Conservation (phyloP, 2,888 invertebrate genomes). For the Caenorhabditis sp. region DNA sequence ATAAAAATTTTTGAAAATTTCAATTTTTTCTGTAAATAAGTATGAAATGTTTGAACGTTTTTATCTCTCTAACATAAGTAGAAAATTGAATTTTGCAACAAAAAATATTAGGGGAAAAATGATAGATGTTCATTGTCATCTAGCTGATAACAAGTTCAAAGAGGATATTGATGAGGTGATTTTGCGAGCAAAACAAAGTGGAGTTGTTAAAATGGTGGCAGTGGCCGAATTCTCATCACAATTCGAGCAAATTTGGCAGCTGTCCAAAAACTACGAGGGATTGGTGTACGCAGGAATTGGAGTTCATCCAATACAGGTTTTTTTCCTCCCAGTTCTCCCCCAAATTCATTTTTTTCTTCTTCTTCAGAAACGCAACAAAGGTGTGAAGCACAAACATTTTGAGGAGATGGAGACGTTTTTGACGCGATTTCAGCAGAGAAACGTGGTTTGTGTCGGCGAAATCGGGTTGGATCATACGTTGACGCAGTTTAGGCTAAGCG, state of each 20-base stretch:
- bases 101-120: slow-evolving; percentile 29
- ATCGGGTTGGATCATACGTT: slow-evolving; percentile 73
- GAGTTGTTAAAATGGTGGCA: slow-evolving; percentile 59
- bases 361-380: slow-evolving; percentile 40
- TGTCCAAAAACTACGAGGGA: slow-evolving; percentile 50
- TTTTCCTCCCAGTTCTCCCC: too few relatives aligned
- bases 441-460: slow-evolving; percentile 72
- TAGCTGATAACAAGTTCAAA: slow-evolving; percentile 64
- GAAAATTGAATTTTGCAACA: too few relatives aligned
- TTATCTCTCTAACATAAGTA: too few relatives aligned
- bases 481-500: slow-evolving; percentile 68
- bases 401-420: slow-evolving; percentile 69
- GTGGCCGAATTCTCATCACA: slow-evolving; percentile 63
- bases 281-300: slow-evolving; percentile 68
- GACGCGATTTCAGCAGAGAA: slow-evolving; percentile 64
- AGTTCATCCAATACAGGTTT: slow-evolving; percentile 71
- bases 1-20: background rate
- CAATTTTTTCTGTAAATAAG: background rate
- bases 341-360: background rate
- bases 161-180: slow-evolving; percentile 60
- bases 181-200: slow-evolving; percentile 46
- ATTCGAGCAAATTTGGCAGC: slow-evolving; percentile 57
- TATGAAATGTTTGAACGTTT: background rate
- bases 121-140: slow-evolving; percentile 68
- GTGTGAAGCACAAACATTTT: slow-evolving; percentile 65